Evolutionary conservation across 2,797 vertebrate genomes (phyloP).

Genomic region (Coccyzus lansbergi): DNA sequence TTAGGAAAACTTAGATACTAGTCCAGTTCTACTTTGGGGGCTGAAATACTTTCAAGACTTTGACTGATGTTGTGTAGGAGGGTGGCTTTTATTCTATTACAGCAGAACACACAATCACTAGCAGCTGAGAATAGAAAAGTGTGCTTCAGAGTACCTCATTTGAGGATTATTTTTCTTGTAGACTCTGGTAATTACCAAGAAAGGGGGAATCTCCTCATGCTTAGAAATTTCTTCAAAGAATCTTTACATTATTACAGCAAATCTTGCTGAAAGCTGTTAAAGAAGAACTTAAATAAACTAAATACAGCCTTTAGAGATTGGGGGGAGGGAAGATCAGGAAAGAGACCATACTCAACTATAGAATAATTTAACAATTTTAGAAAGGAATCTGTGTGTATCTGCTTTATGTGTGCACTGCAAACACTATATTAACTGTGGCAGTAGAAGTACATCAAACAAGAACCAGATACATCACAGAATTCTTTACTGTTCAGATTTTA

Average conservation of each 20-base stretch:
- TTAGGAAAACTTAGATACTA: background rate
- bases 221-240: background rate
- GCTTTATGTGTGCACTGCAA: constrained; percentile 49
- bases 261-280: background rate
- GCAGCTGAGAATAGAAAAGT: background rate
- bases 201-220: background rate
- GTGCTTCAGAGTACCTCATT: background rate
- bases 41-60: background rate
- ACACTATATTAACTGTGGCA: constrained; percentile 65
- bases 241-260: background rate
- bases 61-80: background rate
- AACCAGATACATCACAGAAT: constrained; percentile 70
- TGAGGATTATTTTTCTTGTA: background rate
- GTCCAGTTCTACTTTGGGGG: background rate
- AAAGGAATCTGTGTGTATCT: constrained; percentile 44
- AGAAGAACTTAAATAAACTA: background rate
- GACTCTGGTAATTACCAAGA: background rate
- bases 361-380: constrained; percentile 40
- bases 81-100: background rate
- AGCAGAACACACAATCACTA: background rate
- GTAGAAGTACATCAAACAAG: constrained; percentile 67
- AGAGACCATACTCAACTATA: constrained; percentile 18
- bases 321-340: background rate
- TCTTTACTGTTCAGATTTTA: constrained; percentile 47
- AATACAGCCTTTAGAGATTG: background rate